These are phyloP conservation scores for Taenaris catops DNA, from an alignment of 2,888 invertebrate genomes.

Conservation along the genomic window DNA sequence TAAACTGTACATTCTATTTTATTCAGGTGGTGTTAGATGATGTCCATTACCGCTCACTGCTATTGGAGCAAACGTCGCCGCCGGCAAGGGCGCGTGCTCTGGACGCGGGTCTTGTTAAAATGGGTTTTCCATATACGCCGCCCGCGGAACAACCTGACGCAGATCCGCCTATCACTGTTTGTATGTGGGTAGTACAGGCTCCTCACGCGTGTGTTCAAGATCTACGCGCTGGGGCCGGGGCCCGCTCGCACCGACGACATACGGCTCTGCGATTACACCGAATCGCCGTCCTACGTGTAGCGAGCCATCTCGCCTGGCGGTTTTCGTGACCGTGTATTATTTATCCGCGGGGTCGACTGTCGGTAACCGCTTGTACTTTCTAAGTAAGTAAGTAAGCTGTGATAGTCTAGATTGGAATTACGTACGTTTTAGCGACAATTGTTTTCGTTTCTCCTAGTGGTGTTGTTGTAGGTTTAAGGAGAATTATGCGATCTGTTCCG, in stretches of 20 bases:
- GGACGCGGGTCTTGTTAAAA: constrained; percentile 91
- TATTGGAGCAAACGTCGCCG: constrained; percentile 79
- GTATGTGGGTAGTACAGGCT: constrained; percentile 89
- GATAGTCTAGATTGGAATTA: constrained; percentile 68
- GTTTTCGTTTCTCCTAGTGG: constrained; percentile 45
- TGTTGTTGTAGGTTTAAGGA: constrained; percentile 59
- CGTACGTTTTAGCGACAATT: constrained; percentile 42
- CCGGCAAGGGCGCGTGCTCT: constrained; percentile 81
- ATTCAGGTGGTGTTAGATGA: constrained; percentile 86
- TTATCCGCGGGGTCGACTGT: constrained; percentile 12
- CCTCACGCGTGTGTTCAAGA: constrained; percentile 69
- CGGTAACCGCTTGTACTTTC: constrained; percentile 37
- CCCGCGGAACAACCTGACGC: constrained; percentile 71
- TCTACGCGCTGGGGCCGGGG: constrained; percentile 61
- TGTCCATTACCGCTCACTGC: constrained; percentile 82
- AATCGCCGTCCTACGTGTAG: constrained; percentile 36
- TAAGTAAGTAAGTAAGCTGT: constrained; percentile 72
- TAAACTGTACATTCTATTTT: not conserved
- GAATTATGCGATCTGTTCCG: constrained; percentile 30
- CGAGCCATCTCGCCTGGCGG: constrained; percentile 5
- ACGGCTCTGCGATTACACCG: constrained; percentile 30
- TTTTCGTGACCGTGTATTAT: not conserved
- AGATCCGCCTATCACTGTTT: constrained; percentile 89
- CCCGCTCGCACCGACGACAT: constrained; percentile 29
- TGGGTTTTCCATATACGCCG: constrained; percentile 95